Percentiles rank a stretch among this genome's conserved stretches.
These are phyloP conservation scores for Poicephalus meyeri DNA, from an alignment of 2,113 vertebrate species.

Conservation along the genomic window DNA sequence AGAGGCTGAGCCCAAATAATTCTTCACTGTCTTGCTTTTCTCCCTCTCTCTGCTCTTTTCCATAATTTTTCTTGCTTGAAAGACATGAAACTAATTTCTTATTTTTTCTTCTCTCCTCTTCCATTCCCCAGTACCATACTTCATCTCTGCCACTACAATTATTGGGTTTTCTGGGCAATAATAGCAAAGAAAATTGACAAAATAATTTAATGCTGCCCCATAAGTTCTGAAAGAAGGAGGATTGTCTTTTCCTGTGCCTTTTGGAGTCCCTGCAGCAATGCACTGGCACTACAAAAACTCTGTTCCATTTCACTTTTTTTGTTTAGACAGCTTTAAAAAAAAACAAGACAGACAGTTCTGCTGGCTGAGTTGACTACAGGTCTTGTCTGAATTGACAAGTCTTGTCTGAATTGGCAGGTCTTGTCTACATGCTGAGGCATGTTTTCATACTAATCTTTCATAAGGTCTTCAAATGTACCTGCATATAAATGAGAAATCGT, in stretches of 20 bases:
- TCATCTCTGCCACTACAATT: conserved; percentile 48
- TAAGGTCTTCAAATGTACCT: neutral
- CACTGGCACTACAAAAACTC: neutral
- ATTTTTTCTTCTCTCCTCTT: conserved; percentile 1
- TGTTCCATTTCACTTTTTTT: neutral
- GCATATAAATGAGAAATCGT: neutral
- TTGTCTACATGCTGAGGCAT: neutral
- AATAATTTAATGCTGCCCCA: conserved; percentile 26
- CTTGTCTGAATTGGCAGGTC: neutral
- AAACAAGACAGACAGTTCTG: neutral
- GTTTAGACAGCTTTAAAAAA: neutral
- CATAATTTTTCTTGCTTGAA: too few species aligned
- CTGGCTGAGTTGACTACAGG: neutral
- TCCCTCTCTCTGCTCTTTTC: too few species aligned
- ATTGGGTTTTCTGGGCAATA: conserved; percentile 35
- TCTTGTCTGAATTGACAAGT: neutral
- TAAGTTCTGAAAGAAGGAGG: neutral
- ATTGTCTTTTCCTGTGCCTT: neutral
- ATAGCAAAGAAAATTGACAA: conserved; percentile 42
- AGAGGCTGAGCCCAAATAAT: too few species aligned
- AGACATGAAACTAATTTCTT: neutral
- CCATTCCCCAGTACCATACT: neutral
- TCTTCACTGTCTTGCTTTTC: too few species aligned
- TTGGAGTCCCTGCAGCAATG: neutral
- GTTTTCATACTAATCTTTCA: neutral